Evolutionary conservation across 2,888 invertebrate genomes (phyloP), one percentile per base, ranked within the genome.

Genomic region (Tigriopus californicus): DNA sequence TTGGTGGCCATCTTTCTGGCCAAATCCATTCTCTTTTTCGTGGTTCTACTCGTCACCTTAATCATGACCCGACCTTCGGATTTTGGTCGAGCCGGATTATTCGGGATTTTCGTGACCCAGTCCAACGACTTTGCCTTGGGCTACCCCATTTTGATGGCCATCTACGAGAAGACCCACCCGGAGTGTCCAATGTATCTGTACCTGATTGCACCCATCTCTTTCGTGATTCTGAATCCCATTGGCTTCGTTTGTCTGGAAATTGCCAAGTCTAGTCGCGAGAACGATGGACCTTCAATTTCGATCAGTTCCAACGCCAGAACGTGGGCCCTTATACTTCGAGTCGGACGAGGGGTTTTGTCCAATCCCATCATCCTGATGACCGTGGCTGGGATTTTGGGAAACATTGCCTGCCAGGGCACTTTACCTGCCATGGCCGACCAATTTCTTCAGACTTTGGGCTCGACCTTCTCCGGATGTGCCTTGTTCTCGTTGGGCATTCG

Each of bases 71-170:
- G 84, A 68, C 88, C 89, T 6, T 69, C 82, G 18, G 83, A 89
- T 71, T 78, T 83, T 64, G 87, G 87, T 3, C 79, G 83, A 67
- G 87, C 90, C 49, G 94, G 91, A 13, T 77, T 95, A 61, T 86
- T 87, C 76, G 88, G 87, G 18, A 92, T 95, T 67, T 94, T 94
- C 71, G 85, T 87, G 66, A 94, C 94, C 0, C 94, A 94, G 70
- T 92, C 91, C 70, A 95, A 95, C 76, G 95, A 95, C 72, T 94
- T 95, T 74, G 94, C 95, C 20, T 80, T 95, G 65, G 94, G 94
- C 62, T 91, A 84, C 73, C 94, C 95, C 6, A 90, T 94, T 66
- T 83, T 92, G 58, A 78, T 79, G 67, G 90, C 92, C 22, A 75
- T 95, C 20, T 95, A 94, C 70, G 76, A 79, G 64, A 78, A 80